These are phyloP conservation scores for Heterodera carotae DNA, from an alignment of 1,140 invertebrate species.

Conservation along the genomic window DNA sequence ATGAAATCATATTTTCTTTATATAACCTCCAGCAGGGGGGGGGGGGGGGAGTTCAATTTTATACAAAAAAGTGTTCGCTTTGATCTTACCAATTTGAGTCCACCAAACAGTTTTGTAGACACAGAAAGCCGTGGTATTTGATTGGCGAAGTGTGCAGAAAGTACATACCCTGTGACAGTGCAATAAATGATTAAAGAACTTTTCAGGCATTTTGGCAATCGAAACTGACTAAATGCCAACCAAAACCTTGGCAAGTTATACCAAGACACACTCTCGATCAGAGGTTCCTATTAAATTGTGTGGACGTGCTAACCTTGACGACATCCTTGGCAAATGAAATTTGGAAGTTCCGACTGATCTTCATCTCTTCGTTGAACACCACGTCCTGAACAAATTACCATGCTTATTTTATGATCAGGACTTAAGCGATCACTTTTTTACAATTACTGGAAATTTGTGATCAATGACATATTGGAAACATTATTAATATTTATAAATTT, in stretches of 20 bases:
- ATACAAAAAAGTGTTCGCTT: too few relatives aligned
- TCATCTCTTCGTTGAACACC: constrained; percentile 64
- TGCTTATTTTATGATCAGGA: too few relatives aligned
- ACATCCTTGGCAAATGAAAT: constrained; percentile 65
- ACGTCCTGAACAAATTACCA: constrained; percentile 54
- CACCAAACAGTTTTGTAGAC: constrained; percentile 64
- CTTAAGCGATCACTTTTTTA: too few relatives aligned
- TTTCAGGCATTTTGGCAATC: neutral
- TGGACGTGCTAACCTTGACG: constrained; percentile 57
- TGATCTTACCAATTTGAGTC: constrained; percentile 57
- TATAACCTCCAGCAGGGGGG: too few relatives aligned
- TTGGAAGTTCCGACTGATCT: constrained; percentile 63
- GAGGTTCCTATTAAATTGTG: too few relatives aligned
- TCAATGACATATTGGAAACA: too few relatives aligned
- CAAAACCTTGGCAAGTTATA: too few relatives aligned
- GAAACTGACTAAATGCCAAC: neutral
- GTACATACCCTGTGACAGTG: constrained; percentile 50
- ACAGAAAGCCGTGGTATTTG: constrained; percentile 60
- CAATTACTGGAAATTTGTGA: neutral
- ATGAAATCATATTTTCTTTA: too few relatives aligned
- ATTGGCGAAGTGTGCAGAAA: constrained; percentile 60
- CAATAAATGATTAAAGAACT: neutral
- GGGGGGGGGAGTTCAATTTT: too few relatives aligned
- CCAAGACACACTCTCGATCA: too few relatives aligned
- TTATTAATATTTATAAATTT: too few relatives aligned